Conservation (phyloP, 2,888 invertebrate species). For the Euclidia mi region DNA sequence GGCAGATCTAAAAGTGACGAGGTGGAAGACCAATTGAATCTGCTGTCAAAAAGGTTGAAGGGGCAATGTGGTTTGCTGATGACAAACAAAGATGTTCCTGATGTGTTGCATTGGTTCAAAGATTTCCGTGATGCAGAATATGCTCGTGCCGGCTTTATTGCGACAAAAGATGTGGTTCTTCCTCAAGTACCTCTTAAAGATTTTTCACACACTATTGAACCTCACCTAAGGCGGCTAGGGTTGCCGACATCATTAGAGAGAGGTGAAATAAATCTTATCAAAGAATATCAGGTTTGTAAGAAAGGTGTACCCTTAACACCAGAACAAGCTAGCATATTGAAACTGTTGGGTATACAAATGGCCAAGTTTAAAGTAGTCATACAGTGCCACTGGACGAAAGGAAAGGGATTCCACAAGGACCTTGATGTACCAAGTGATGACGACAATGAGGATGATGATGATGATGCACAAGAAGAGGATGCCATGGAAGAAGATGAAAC, state of each 20-base stretch:
- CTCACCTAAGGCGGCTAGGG: constrained; percentile 97
- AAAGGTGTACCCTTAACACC: constrained; percentile 95
- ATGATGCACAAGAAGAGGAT: constrained; percentile 77
- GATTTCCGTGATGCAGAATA: constrained; percentile 95
- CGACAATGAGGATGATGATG: constrained; percentile 73
- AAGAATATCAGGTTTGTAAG: constrained; percentile 95
- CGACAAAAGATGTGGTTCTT: constrained; percentile 94
- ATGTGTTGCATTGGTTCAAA: constrained; percentile 96
- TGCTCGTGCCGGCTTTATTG: constrained; percentile 96
- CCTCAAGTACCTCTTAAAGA: constrained; percentile 96
- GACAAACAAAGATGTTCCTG: constrained; percentile 95
- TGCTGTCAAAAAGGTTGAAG: constrained; percentile 92
- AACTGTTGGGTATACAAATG: constrained; percentile 95
- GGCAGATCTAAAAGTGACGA: constrained; percentile 96
- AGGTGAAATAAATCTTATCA: constrained; percentile 95
- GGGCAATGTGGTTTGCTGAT: constrained; percentile 98
- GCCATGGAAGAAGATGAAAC: constrained; percentile 83
- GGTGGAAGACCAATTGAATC: constrained; percentile 94
- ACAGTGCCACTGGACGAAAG: constrained; percentile 95
- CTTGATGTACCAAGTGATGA: constrained; percentile 79
- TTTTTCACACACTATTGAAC: constrained; percentile 98
- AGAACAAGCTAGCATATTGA: constrained; percentile 98
- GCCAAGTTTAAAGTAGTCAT: constrained; percentile 95
- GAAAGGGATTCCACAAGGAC: constrained; percentile 92
- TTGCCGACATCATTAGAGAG: constrained; percentile 96